Percentiles rank a stretch among this genome's conserved stretches.
These are phyloP conservation scores for Drosophila mulleri DNA, from an alignment of 2,888 invertebrate species.

Conservation along the genomic window DNA sequence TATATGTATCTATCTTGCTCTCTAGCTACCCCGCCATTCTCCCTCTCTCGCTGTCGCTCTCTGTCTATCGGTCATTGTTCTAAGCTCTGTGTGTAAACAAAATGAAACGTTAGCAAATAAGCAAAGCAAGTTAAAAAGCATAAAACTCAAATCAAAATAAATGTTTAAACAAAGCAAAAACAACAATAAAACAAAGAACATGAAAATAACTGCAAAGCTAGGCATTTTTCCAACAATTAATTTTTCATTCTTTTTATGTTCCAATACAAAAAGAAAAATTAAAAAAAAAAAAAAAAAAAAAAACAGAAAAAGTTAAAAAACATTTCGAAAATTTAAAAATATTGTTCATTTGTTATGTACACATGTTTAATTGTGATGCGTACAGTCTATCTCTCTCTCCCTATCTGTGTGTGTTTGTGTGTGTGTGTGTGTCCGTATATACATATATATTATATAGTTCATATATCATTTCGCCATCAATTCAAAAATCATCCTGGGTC, in stretches of 20 bases:
- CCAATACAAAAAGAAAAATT: background rate
- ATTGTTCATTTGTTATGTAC: constrained; percentile 11
- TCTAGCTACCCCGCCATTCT: background rate
- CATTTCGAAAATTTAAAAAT: constrained; percentile 30
- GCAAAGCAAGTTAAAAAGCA: constrained; percentile 32
- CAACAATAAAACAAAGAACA: background rate
- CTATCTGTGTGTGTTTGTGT: background rate
- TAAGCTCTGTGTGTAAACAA: constrained; percentile 34
- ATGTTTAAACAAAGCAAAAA: constrained; percentile 34
- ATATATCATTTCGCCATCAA: constrained; percentile 36
- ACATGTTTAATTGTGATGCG: background rate
- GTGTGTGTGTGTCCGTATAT: constrained; percentile 1
- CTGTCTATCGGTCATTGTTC: constrained; percentile 6
- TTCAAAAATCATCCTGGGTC: constrained; percentile 29
- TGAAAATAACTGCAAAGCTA: constrained; percentile 33
- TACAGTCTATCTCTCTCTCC: background rate
- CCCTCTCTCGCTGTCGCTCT: background rate
- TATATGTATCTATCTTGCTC: constrained; percentile 18
- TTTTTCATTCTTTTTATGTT: constrained; percentile 31
- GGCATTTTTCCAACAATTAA: constrained; percentile 32
- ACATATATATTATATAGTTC: constrained; percentile 22
- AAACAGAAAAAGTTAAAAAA: background rate
- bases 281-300: background rate
- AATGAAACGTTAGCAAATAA: constrained; percentile 30
- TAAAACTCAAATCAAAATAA: constrained; percentile 37